Evolutionary conservation across 2,113 vertebrate species (phyloP), one percentile per base, ranked within the genome.

Genomic region (Tauraco erythrolophus): DNA sequence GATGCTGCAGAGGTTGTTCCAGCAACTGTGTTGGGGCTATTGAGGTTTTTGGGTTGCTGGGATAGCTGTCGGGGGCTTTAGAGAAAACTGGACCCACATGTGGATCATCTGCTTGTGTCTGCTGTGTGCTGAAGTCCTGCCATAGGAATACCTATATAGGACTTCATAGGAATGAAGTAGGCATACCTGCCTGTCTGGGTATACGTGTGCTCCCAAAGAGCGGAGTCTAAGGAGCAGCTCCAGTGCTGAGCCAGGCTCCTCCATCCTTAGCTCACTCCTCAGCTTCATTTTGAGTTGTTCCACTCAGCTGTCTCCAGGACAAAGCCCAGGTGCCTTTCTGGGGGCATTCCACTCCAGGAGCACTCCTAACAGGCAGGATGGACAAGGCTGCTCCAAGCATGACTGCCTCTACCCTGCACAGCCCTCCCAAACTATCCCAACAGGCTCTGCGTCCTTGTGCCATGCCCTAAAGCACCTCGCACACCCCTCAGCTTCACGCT

Each of bases 71-170:
- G 0, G 17, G 25, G 11, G 11, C 13, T 35, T 84, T 37, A 35
- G 14, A 84, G 45, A 77, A 69, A 81, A 10, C 41, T 46, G 43
- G 39, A 28, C 33, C 54, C 54, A 41, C 14, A 10, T 6, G 0
- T 21, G 45, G 58, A 39, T 81, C 21, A 51, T 64, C 45, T 62
- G 51, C 1, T 4, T 39, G 21, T 54, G 46, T 60, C 45, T 66
- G 14, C 6, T 12, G 31, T 41, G 30, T 51, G 31, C n/a, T 4
- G 13, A 9, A 13, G 48, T 72, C 39, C n/a, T 1, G 0, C 8
- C 35, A 23, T 5, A 41, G 61, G 48, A 33, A 56, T n/a, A n/a
- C n/a, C n/a, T n/a, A n/a, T n/a, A n/a, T n/a, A n/a, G n/a, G n/a
- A n/a, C n/a, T n/a, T n/a, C n/a, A n/a, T n/a, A n/a, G n/a, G n/a